Conservation (phyloP, 2,113 vertebrate genomes). For the Cygnus buccinator region DNA sequence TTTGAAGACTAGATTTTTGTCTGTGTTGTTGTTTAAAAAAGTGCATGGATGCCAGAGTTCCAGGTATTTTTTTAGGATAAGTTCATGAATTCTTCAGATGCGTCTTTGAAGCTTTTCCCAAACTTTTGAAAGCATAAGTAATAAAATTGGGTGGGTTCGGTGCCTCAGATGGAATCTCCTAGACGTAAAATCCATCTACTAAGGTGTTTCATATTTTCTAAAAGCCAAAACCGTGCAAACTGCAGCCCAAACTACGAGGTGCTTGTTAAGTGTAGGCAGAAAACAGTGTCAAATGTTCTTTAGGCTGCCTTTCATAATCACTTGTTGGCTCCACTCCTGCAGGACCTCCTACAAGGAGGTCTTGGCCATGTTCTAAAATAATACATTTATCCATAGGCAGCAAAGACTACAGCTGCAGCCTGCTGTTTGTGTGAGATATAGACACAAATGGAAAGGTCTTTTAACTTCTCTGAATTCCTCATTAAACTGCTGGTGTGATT, state of each 20-base stretch:
- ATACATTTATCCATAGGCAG: constrained; percentile 54
- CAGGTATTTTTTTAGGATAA: constrained; percentile 55
- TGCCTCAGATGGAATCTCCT: constrained; percentile 64
- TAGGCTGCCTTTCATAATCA: constrained; percentile 55
- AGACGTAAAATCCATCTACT: constrained; percentile 61
- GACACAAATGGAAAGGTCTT: constrained; percentile 55
- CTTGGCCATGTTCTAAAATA: constrained; percentile 53
- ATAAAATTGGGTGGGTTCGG: constrained; percentile 68
- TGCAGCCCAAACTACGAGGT: constrained; percentile 43
- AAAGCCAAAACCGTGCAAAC: constrained; percentile 60
- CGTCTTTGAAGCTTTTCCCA: constrained; percentile 71
- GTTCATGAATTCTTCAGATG: constrained; percentile 44
- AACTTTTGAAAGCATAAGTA: constrained; percentile 59
- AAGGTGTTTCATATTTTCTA: constrained; percentile 75
- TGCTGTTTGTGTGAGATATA: constrained; percentile 58
- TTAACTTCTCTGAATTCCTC: constrained; percentile 42
- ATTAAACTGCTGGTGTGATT: constrained; percentile 51
- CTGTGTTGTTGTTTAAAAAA: constrained; percentile 4
- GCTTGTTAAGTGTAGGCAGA: constrained; percentile 57
- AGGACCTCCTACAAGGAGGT: constrained; percentile 50
- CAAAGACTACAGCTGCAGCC: constrained; percentile 48
- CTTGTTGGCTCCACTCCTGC: constrained; percentile 46
- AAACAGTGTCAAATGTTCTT: constrained; percentile 65
- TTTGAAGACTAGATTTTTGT: background rate
- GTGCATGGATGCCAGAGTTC: constrained; percentile 25